These are phyloP conservation scores for Ctena decussata DNA, from an alignment of 2,888 invertebrate genomes.

Conservation along the genomic window DNA sequence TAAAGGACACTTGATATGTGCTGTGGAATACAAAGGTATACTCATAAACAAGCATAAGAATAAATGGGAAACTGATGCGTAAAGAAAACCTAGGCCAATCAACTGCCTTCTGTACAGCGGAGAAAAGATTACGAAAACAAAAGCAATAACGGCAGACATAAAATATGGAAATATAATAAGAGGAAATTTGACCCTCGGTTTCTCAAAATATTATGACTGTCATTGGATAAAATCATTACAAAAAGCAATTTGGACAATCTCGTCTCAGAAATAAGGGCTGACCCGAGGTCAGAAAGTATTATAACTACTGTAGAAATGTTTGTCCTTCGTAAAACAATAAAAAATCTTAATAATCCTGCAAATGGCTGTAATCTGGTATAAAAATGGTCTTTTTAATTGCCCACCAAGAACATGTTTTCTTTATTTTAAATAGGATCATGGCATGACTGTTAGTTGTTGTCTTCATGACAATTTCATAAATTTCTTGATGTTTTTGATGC, in stretches of 20 bases:
- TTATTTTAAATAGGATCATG: no score
- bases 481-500: no score
- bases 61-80: background rate
- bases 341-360: background rate
- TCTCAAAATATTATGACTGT: conserved; percentile 11
- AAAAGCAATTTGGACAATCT: background rate
- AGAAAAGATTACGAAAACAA: background rate
- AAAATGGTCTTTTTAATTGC: no score
- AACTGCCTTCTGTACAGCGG: background rate
- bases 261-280: background rate
- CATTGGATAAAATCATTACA: background rate
- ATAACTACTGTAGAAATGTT: background rate
- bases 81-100: background rate
- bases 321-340: background rate
- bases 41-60: background rate
- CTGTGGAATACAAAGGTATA: background rate
- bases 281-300: background rate
- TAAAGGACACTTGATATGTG: background rate
- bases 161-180: conserved; percentile 5
- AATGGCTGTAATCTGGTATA: no score
- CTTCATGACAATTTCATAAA: no score
- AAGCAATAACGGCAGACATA: background rate
- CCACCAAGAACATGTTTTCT: no score
- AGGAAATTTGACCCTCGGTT: background rate
- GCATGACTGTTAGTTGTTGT: no score